A percentile compares a stretch with the other conserved stretches of the same genome.
Evolutionary conservation across 35 echinoderm and acorn worm species (phyloP).

Genomic region (Heliocidaris erythrogramma): DNA sequence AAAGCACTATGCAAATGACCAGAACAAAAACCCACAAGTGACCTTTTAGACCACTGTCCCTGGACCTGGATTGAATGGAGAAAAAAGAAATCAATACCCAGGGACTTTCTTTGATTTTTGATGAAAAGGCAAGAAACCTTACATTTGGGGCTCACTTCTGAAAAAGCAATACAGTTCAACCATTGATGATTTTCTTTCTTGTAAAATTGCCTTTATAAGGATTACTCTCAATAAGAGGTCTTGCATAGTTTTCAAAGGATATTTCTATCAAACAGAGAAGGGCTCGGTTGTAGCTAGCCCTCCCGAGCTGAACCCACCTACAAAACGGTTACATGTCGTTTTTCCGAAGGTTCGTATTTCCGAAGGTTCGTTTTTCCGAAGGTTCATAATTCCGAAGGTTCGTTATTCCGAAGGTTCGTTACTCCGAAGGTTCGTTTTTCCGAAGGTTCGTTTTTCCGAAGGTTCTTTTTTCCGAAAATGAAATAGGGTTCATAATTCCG

Average conservation of each 20-base stretch:
- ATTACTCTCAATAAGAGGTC: neutral
- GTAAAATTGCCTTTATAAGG: neutral
- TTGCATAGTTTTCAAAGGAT: neutral
- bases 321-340: no score
- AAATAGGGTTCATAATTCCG: no score
- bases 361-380: no score
- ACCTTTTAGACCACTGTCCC: neutral
- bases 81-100: neutral
- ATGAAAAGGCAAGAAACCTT: neutral
- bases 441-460: no score
- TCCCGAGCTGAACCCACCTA: no score
- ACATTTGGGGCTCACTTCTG: neutral
- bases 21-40: neutral
- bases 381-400: no score
- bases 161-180: neutral
- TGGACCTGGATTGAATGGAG: neutral
- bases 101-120: neutral
- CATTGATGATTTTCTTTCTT: neutral
- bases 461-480: no score
- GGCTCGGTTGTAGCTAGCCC: no score
- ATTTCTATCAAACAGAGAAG: no score
- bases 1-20: neutral
- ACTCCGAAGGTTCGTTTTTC: no score
- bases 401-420: no score
- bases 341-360: no score